Percentiles rank a stretch among this genome's conserved stretches.
Conservation (phyloP, 2,888 invertebrate species). For the Polyommatus icarus region DNA sequence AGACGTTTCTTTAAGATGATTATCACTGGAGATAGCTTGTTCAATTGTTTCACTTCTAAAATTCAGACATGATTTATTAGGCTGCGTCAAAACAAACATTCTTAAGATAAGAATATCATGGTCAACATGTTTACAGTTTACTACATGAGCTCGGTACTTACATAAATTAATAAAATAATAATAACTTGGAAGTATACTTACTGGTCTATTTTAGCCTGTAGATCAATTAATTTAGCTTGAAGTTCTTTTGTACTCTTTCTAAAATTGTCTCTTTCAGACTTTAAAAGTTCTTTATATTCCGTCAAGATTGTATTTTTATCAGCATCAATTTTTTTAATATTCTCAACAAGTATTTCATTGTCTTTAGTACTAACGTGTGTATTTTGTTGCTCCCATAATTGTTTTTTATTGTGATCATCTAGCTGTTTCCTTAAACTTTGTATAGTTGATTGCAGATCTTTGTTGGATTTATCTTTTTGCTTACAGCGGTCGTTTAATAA, state of each 20-base stretch:
- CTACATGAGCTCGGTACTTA: conserved; percentile 51
- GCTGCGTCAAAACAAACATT: conserved; percentile 38
- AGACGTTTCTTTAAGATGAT: conserved; percentile 55
- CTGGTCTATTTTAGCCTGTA: conserved; percentile 64
- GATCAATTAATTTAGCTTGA: conserved; percentile 56
- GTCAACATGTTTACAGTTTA: conserved; percentile 44
- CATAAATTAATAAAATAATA: not conserved
- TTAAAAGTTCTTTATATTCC: conserved; percentile 75
- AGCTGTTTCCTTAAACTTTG: conserved; percentile 50
- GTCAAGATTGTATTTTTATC: conserved; percentile 65
- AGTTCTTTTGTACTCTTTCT: conserved; percentile 58
- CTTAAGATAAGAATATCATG: conserved; percentile 48
- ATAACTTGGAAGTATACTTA: conserved; percentile 43
- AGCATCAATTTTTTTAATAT: conserved; percentile 64
- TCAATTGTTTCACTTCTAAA: conserved; percentile 59
- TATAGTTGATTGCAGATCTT: conserved; percentile 50
- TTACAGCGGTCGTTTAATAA: conserved; percentile 52
- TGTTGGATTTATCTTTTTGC: conserved; percentile 56
- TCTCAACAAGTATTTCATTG: conserved; percentile 63
- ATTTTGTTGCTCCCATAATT: conserved; percentile 51
- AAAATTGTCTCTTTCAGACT: conserved; percentile 75
- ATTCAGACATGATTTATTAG: conserved; percentile 47
- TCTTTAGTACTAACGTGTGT: conserved; percentile 57
- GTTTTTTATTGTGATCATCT: conserved; percentile 47
- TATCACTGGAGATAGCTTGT: conserved; percentile 47